phyloP scores from a whole-genome alignment of 2,888 invertebrate species.

The Ferrisia virgata region DNA sequence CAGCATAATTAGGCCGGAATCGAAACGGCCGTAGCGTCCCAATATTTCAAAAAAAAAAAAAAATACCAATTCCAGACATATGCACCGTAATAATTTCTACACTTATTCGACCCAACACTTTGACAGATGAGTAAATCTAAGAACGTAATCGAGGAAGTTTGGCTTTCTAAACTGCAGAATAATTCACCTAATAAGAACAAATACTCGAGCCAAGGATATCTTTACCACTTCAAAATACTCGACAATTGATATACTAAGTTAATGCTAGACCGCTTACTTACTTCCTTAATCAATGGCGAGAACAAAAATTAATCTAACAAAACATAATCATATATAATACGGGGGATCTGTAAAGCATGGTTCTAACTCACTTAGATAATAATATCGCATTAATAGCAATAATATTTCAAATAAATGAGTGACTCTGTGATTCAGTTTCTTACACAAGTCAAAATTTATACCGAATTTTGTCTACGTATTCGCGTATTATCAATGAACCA shows the following conservation, averaged over 20 bases:
- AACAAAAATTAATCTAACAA: neutral
- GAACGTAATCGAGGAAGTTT: neutral
- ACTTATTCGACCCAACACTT: neutral
- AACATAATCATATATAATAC: neutral
- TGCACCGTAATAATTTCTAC: neutral
- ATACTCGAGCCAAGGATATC: neutral
- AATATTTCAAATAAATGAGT: too few species aligned
- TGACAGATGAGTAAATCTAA: neutral
- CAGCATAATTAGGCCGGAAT: slow-evolving; percentile 19
- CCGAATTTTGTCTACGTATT: too few species aligned
- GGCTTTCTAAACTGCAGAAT: neutral
- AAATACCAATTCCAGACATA: neutral
- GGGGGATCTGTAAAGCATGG: neutral
- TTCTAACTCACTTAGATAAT: neutral
- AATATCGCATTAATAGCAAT: neutral
- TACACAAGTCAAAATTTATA: too few species aligned
- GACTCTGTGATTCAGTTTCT: too few species aligned
- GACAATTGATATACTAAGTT: too few species aligned
- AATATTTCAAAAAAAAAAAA: neutral
- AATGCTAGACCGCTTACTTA: neutral
- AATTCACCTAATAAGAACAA: neutral
- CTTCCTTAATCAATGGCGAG: neutral
- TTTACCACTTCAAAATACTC: neutral
- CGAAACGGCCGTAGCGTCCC: too few species aligned
- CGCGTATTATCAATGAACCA: too few species aligned